These are phyloP conservation scores for Heteromurus nitidus DNA, from an alignment of 2,888 invertebrate species.

Conservation along the genomic window DNA sequence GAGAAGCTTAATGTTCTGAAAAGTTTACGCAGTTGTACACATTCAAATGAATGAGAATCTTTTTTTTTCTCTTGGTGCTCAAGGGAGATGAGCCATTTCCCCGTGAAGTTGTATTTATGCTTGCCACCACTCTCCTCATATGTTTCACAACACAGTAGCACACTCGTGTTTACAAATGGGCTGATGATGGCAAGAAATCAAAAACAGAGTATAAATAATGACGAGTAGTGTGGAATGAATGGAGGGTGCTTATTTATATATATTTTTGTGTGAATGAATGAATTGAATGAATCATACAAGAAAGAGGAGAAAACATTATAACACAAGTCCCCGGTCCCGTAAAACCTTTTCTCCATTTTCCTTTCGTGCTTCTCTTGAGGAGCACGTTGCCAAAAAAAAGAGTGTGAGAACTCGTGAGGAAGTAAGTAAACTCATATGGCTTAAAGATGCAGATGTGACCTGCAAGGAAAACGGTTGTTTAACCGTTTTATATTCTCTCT, in stretches of 20 bases:
- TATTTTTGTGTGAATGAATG: conserved; percentile 14
- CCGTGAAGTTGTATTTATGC: conserved; percentile 8
- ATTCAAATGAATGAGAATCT: conserved; percentile 9
- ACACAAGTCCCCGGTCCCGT: too few relatives aligned
- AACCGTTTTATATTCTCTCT: neutral
- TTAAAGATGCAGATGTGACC: conserved; percentile 7
- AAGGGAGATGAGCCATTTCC: conserved; percentile 42
- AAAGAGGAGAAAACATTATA: too few relatives aligned
- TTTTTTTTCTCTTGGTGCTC: neutral
- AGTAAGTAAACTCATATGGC: too few relatives aligned
- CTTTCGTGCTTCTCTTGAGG: too few relatives aligned
- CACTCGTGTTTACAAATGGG: conserved; percentile 15
- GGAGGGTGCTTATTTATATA: too few relatives aligned
- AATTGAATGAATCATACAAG: conserved; percentile 40
- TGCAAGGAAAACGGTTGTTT: conserved; percentile 6
- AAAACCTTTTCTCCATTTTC: too few relatives aligned
- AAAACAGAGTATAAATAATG: conserved; percentile 16
- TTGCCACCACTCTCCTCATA: too few relatives aligned
- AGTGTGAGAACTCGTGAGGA: neutral
- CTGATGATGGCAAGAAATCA: conserved; percentile 53
- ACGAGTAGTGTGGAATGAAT: conserved; percentile 2
- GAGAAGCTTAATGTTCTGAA: conserved; percentile 37
- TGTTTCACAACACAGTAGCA: too few relatives aligned
- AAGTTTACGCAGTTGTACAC: conserved; percentile 24
- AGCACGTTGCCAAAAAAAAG: too few relatives aligned